Evolutionary conservation across 2,113 vertebrate species (phyloP).

Genomic region (Cisticola juncidis): DNA sequence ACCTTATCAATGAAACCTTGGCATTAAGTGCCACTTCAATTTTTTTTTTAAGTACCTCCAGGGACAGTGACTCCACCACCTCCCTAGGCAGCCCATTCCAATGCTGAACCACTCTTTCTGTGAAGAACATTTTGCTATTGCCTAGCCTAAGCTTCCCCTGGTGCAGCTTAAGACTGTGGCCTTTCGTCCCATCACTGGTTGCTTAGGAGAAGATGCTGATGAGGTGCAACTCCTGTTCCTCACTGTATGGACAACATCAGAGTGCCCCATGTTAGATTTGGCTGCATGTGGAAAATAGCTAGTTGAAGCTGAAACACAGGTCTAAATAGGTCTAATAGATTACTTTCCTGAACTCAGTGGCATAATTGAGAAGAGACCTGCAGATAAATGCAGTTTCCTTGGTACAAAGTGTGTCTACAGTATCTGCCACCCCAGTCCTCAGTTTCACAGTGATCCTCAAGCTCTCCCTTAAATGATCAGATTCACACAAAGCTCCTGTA

Average conservation of each 20-base stretch:
- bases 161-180: not conserved
- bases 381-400: not conserved
- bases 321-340: not conserved
- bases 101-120: not conserved
- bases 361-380: not conserved
- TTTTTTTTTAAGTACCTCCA: too few relatives aligned
- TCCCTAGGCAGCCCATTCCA: not conserved
- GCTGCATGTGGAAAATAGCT: not conserved
- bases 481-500: not conserved
- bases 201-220: not conserved
- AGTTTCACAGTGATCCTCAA: not conserved
- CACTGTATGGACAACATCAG: not conserved
- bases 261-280: fast-evolving
- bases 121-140: not conserved
- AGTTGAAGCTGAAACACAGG: not conserved
- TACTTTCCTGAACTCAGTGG: not conserved
- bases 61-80: not conserved
- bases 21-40: not conserved
- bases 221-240: not conserved
- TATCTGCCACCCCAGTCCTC: not conserved
- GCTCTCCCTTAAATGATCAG: not conserved
- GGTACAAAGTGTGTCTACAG: not conserved
- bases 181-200: fast-evolving
- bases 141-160: not conserved
- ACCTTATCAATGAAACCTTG: not conserved